phyloP scores from a whole-genome alignment of 2,113 vertebrate genomes.

The Drymodes brunneopygia region DNA sequence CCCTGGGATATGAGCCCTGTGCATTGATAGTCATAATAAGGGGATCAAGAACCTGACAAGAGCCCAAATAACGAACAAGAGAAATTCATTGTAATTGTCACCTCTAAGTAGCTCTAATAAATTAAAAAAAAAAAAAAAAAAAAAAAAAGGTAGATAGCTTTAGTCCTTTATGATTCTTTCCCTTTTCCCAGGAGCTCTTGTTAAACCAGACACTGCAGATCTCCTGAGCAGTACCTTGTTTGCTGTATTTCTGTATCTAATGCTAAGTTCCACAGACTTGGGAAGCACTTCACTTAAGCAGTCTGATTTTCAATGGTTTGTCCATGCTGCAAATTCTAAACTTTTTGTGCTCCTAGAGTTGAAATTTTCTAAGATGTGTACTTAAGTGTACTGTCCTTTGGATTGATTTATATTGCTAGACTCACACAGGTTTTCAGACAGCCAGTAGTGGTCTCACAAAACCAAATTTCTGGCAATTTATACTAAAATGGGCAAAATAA shows the following conservation, averaged over 20 bases:
- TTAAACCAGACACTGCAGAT: background rate
- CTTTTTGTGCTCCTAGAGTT: background rate
- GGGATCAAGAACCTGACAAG: background rate
- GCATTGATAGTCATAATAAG: background rate
- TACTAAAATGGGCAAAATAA: background rate
- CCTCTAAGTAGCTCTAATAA: background rate
- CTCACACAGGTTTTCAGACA: background rate
- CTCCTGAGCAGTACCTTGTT: background rate
- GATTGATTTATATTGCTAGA: background rate
- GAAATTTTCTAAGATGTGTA: background rate
- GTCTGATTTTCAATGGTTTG: background rate
- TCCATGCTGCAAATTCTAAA: background rate
- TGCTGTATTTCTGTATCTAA: background rate
- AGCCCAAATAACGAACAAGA: background rate
- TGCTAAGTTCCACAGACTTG: background rate
- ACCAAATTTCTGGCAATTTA: background rate
- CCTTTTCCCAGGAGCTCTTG: background rate
- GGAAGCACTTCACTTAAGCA: background rate
- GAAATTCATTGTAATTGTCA: background rate
- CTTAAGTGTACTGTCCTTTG: background rate
- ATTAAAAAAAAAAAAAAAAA: background rate
- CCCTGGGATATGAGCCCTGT: background rate
- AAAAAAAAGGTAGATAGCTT: background rate
- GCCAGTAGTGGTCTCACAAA: background rate
- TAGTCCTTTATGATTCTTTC: background rate